These are phyloP conservation scores for Drosophila stalkeri DNA, from an alignment of 2,888 invertebrate species.

Conservation along the genomic window DNA sequence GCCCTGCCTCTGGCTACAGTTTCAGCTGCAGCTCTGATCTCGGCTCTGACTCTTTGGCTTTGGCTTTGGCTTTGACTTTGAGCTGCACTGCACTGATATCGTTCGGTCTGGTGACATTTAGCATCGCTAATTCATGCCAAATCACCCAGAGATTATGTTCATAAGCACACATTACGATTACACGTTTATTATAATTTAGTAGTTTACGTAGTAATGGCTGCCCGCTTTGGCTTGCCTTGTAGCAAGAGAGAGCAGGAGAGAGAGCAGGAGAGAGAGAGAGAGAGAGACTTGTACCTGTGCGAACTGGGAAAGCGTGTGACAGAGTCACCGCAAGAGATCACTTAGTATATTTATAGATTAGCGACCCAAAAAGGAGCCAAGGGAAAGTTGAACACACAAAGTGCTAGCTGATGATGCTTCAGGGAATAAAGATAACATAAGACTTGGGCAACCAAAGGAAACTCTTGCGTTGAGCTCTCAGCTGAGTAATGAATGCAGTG, in stretches of 20 bases:
- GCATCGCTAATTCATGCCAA: conserved; percentile 80
- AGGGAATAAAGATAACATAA: conserved; percentile 42
- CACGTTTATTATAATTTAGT: conserved; percentile 84
- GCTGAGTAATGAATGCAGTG: conserved; percentile 31
- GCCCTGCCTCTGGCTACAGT: not conserved
- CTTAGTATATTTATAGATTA: conserved; percentile 53
- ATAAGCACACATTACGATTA: conserved; percentile 83
- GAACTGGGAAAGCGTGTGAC: conserved; percentile 55
- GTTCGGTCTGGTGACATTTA: conserved; percentile 76
- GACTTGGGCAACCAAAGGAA: not conserved
- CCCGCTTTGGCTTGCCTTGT: not conserved
- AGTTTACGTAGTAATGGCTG: conserved; percentile 53
- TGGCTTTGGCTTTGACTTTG: conserved; percentile 25
- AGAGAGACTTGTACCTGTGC: not conserved
- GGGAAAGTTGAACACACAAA: conserved; percentile 52
- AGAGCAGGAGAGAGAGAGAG: not conserved
- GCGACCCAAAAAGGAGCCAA: conserved; percentile 50
- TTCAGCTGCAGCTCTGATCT: not conserved
- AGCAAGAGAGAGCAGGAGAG: not conserved
- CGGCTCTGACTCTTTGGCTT: not conserved
- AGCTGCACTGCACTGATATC: conserved; percentile 60
- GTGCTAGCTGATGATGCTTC: conserved; percentile 22
- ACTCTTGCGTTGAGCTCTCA: conserved; percentile 3
- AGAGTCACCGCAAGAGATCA: conserved; percentile 42
- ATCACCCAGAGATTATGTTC: conserved; percentile 82